These are phyloP conservation scores for Pandemis heparana DNA, from an alignment of 2,888 invertebrate genomes.

Conservation along the genomic window DNA sequence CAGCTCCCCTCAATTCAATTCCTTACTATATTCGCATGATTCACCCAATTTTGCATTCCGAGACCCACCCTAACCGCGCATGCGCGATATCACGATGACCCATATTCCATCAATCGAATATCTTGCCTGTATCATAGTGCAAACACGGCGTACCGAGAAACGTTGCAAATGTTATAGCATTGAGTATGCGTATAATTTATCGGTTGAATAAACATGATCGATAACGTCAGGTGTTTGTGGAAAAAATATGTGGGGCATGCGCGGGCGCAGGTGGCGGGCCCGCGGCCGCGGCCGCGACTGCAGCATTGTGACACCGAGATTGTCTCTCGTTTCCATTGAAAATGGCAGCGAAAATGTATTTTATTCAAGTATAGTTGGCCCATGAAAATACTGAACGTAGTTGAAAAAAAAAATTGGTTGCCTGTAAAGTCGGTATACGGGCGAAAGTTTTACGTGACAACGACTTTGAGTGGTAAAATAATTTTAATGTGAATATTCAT, in stretches of 20 bases:
- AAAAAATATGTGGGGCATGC: constrained; percentile 58
- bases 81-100: constrained; percentile 38
- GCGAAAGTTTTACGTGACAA: too few species aligned
- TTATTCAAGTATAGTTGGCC: too few species aligned
- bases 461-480: too few species aligned
- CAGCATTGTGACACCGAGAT: neutral
- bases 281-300: neutral
- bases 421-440: too few species aligned
- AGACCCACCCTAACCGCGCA: constrained; percentile 32
- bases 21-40: constrained; percentile 17
- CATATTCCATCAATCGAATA: constrained; percentile 43
- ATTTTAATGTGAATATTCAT: too few species aligned
- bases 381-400: too few species aligned
- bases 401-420: too few species aligned
- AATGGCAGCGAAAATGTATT: too few species aligned
- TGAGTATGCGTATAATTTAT: constrained; percentile 49
- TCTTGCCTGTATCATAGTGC: constrained; percentile 47
- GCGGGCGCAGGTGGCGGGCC: constrained; percentile 58
- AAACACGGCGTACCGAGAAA: constrained; percentile 61
- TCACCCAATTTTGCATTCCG: constrained; percentile 30
- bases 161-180: constrained; percentile 49
- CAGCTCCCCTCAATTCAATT: neutral
- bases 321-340: neutral
- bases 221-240: constrained; percentile 56
- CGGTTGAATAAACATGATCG: constrained; percentile 56